Conservation (phyloP, 2,888 invertebrate species). For the Hemicrepidius hirtus region DNA sequence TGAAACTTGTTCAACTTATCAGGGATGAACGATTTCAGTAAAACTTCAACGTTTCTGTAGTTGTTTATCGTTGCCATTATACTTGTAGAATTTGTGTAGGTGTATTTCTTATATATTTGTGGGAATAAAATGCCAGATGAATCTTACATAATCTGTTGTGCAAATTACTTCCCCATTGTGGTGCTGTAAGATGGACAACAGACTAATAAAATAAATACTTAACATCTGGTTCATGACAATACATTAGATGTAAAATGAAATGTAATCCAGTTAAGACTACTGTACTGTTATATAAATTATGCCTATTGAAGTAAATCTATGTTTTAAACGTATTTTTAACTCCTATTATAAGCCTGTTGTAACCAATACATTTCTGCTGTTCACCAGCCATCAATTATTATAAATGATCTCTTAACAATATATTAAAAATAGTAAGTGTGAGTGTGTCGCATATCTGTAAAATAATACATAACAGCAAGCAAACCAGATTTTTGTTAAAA, state of each 20-base stretch:
- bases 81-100: slow-evolving; percentile 66
- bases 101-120: slow-evolving; percentile 69
- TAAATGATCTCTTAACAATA: slow-evolving; percentile 51
- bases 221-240: slow-evolving; percentile 72
- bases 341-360: slow-evolving; percentile 49
- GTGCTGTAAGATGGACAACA: slow-evolving; percentile 40
- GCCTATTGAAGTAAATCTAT: slow-evolving; percentile 54
- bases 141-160: slow-evolving; percentile 58
- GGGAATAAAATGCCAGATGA: slow-evolving; percentile 65
- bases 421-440: slow-evolving; percentile 49
- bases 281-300: slow-evolving; percentile 66
- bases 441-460: slow-evolving; percentile 45
- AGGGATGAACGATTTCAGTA: background rate
- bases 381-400: slow-evolving; percentile 36
- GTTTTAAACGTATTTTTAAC: slow-evolving; percentile 53
- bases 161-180: slow-evolving; percentile 41
- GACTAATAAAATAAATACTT: slow-evolving; percentile 52
- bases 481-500: slow-evolving; percentile 20
- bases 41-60: slow-evolving; percentile 48
- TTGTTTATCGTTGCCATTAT: slow-evolving; percentile 68
- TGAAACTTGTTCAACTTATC: slow-evolving; percentile 8
- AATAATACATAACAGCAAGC: slow-evolving; percentile 37
- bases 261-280: slow-evolving; percentile 67
- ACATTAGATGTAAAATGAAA: slow-evolving; percentile 71
- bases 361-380: slow-evolving; percentile 50